These are phyloP conservation scores for Phacellophora camtschatica DNA, from an alignment of 30 jellyfish, hydroid and myxozoan species.

Conservation along the genomic window DNA sequence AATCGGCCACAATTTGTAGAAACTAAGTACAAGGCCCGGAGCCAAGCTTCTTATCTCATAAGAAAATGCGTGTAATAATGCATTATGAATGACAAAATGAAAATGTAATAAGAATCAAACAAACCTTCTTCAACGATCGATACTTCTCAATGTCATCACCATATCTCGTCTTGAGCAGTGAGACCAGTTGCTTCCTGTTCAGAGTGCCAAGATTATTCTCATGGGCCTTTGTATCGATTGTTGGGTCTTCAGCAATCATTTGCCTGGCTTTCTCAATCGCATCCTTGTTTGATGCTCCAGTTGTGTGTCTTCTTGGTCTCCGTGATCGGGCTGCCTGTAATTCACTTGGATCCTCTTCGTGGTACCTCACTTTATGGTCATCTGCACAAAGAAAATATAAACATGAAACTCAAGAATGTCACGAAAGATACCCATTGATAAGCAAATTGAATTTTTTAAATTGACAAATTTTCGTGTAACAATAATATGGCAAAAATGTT, in stretches of 20 bases:
- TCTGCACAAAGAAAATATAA: not conserved
- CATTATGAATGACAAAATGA: not conserved
- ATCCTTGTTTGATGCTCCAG: constrained; percentile 88
- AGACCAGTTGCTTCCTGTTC: constrained; percentile 83
- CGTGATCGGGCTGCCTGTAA: constrained; percentile 66
- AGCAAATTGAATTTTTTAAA: not conserved
- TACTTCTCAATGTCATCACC: constrained; percentile 86
- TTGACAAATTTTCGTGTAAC: no score
- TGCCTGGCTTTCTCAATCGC: constrained; percentile 85
- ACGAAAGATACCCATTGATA: not conserved
- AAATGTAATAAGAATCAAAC: not conserved
- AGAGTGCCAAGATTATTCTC: constrained; percentile 51
- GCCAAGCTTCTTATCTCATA: no score
- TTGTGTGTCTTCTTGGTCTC: constrained; percentile 94
- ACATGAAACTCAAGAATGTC: not conserved
- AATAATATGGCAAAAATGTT: no score
- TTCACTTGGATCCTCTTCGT: constrained; percentile 64
- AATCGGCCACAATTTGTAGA: no score
- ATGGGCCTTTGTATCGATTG: constrained; percentile 45
- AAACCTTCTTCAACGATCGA: constrained; percentile 64
- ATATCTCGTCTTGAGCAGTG: constrained; percentile 85
- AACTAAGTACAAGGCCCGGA: no score
- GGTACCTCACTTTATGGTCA: constrained; percentile 50
- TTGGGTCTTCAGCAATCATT: constrained; percentile 64
- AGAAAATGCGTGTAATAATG: not conserved